phyloP scores from a whole-genome alignment of 2,797 vertebrate genomes.

The Parauchenoglanis punctatus region DNA sequence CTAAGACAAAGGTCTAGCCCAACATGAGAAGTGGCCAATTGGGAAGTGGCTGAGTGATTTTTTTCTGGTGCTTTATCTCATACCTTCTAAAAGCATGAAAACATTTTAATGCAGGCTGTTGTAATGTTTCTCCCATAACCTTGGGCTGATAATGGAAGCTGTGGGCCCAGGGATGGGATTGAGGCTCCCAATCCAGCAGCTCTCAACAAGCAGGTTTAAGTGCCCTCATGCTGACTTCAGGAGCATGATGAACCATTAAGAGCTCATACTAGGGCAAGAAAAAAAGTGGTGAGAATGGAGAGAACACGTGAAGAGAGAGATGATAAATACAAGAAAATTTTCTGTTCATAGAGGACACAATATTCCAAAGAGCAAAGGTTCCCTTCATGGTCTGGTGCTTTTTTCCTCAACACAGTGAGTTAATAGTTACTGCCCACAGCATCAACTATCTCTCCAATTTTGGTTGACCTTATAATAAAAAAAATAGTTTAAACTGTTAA shows the following conservation, averaged over 20 bases:
- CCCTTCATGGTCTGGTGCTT: constrained; percentile 27
- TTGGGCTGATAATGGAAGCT: constrained; percentile 41
- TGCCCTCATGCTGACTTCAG: constrained; percentile 32
- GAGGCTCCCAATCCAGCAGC: constrained; percentile 25
- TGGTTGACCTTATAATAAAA: neutral
- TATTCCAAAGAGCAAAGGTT: constrained; percentile 38
- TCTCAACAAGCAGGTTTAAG: constrained; percentile 41
- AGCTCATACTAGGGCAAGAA: constrained; percentile 35
- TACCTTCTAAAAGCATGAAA: constrained; percentile 30
- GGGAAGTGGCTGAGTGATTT: neutral
- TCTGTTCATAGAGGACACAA: constrained; percentile 40
- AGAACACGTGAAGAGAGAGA: constrained; percentile 18
- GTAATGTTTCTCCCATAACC: constrained; percentile 48
- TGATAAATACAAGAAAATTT: constrained; percentile 34
- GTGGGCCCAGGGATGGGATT: constrained; percentile 25
- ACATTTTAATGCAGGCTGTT: constrained; percentile 23
- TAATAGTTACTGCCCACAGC: neutral
- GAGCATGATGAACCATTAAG: constrained; percentile 38
- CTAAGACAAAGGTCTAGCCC: neutral
- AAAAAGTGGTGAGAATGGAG: constrained; percentile 8
- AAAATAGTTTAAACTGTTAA: neutral
- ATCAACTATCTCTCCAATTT: neutral
- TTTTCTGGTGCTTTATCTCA: neutral
- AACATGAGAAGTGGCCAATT: neutral
- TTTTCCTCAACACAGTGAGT: neutral